Conservation (phyloP, 2,797 vertebrate genomes). For the Diceros bicornis region DNA sequence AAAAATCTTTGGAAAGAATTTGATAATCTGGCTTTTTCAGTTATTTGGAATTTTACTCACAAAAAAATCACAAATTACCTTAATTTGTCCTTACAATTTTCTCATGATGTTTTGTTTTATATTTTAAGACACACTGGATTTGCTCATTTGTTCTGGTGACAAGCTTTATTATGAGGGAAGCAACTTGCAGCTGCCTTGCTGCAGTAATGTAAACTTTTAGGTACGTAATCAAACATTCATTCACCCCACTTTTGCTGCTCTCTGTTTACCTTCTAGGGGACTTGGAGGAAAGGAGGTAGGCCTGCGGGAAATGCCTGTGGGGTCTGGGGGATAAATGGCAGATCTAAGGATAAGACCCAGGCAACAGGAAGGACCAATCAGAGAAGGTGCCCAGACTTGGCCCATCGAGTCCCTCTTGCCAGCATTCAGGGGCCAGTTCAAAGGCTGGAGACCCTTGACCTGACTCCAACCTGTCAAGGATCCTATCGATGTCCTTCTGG, state of each 20-base stretch:
- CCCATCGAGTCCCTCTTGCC: neutral
- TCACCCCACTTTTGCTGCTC: neutral
- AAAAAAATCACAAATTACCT: neutral
- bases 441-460: neutral
- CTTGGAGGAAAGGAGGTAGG: neutral
- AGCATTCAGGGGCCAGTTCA: neutral
- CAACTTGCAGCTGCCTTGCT: neutral
- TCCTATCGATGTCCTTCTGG: neutral
- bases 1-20: neutral
- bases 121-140: neutral
- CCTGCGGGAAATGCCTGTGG: rapidly evolving
- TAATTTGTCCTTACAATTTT: neutral
- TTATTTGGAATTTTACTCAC: neutral
- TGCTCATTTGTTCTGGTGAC: neutral
- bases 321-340: too few species aligned
- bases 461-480: too few species aligned
- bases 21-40: neutral
- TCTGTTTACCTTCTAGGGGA: neutral
- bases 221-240: neutral
- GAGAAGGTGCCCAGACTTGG: neutral
- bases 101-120: neutral
- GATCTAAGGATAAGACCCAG: neutral
- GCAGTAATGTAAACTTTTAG: neutral
- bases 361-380: neutral
- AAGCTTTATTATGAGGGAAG: neutral